These are phyloP conservation scores for Bombyx mori DNA, from an alignment of 1,140 invertebrate species.

Conservation along the genomic window DNA sequence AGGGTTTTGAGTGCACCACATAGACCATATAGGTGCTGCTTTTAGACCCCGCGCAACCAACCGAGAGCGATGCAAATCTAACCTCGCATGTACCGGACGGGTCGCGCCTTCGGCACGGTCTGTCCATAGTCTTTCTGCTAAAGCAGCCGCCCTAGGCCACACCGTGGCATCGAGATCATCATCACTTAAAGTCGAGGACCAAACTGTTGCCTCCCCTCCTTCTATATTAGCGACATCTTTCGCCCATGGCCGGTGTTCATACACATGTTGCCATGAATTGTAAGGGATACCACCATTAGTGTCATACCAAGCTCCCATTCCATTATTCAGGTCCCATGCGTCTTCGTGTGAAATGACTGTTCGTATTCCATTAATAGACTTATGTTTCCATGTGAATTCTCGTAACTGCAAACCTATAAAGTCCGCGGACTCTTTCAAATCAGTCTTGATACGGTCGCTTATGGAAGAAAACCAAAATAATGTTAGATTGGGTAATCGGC, in stretches of 20 bases:
- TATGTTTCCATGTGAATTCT: slow-evolving; percentile 79
- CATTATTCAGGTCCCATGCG: slow-evolving; percentile 86
- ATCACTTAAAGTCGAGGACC: slow-evolving; percentile 76
- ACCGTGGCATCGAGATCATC: slow-evolving; percentile 73
- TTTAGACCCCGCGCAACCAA: slow-evolving; percentile 74
- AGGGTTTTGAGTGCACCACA: slow-evolving; percentile 81
- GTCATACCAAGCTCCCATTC: slow-evolving; percentile 82
- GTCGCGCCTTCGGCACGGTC: slow-evolving; percentile 42
- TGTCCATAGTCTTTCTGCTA: slow-evolving; percentile 75
- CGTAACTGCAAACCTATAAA: slow-evolving; percentile 71
- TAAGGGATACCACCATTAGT: slow-evolving; percentile 80
- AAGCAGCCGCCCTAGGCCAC: slow-evolving; percentile 79
- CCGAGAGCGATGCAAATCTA: slow-evolving; percentile 75
- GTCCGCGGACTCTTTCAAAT: slow-evolving; percentile 73
- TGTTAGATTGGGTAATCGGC: slow-evolving; percentile 73
- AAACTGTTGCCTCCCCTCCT: slow-evolving; percentile 80
- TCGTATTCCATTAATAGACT: slow-evolving; percentile 78
- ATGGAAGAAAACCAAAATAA: slow-evolving; percentile 83
- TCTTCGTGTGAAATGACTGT: slow-evolving; percentile 86
- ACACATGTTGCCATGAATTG: slow-evolving; percentile 84
- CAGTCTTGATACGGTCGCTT: slow-evolving; percentile 77
- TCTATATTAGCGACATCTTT: slow-evolving; percentile 54
- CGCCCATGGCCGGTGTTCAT: slow-evolving; percentile 82
- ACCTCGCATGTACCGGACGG: slow-evolving; percentile 73
- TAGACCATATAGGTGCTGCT: slow-evolving; percentile 78